These are phyloP conservation scores for Drosophila anceps DNA, from an alignment of 2,888 invertebrate genomes.

Conservation along the genomic window DNA sequence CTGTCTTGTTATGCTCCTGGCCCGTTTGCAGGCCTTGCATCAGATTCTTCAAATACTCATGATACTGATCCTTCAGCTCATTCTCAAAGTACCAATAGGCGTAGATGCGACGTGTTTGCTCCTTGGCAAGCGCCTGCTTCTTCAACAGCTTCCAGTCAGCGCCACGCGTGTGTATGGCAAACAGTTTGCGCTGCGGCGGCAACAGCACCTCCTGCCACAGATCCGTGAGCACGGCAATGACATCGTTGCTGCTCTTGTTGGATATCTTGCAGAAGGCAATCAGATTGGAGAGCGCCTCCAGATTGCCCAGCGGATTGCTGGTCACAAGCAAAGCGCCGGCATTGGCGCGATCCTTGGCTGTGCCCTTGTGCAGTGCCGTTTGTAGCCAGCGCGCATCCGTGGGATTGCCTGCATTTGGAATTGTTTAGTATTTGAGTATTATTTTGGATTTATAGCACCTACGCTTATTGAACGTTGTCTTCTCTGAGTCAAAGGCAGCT, in stretches of 20 bases:
- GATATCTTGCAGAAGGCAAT: constrained; percentile 83
- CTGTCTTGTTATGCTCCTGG: constrained; percentile 83
- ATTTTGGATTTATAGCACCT: constrained; percentile 13
- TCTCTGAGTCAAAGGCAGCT: constrained; percentile 80
- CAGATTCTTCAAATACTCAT: constrained; percentile 83
- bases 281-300: constrained; percentile 82
- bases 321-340: constrained; percentile 85
- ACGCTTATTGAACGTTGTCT: constrained; percentile 80
- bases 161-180: constrained; percentile 82
- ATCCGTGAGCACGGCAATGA: constrained; percentile 81
- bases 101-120: constrained; percentile 88
- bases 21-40: constrained; percentile 84
- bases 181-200: constrained; percentile 83
- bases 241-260: constrained; percentile 84
- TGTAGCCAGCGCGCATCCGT: constrained; percentile 84
- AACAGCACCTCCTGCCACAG: constrained; percentile 83
- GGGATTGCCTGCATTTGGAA: constrained; percentile 79
- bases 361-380: constrained; percentile 85
- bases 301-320: constrained; percentile 84
- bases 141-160: constrained; percentile 84
- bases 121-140: constrained; percentile 86
- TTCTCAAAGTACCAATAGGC: constrained; percentile 96
- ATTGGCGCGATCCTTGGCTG: constrained; percentile 85
- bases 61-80: constrained; percentile 91
- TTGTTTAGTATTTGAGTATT: not conserved